Conservation (phyloP, 1,140 invertebrate genomes). For the Anagrus nilaparvatae region DNA sequence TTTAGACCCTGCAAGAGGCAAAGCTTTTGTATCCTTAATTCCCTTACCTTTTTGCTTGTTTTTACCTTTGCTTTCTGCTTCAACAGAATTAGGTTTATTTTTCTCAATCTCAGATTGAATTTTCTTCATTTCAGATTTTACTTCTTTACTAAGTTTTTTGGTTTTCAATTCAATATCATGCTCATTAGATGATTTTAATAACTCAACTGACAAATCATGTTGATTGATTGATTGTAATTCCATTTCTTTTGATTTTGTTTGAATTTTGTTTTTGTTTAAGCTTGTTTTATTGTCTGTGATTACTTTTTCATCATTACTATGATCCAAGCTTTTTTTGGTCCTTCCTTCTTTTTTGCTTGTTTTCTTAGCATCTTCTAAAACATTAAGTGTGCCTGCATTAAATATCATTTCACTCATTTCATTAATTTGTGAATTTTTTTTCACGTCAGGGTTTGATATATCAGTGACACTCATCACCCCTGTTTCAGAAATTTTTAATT, state of each 20-base stretch:
- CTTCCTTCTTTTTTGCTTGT: constrained; percentile 18
- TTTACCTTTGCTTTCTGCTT: constrained; percentile 16
- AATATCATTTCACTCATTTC: constrained; percentile 21
- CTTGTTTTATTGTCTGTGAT: constrained; percentile 12
- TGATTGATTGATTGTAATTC: constrained; percentile 11
- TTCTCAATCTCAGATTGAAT: no score
- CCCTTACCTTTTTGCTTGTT: constrained; percentile 21
- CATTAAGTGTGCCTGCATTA: constrained; percentile 9
- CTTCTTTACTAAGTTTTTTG: neutral
- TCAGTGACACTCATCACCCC: constrained; percentile 57
- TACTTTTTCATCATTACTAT: constrained; percentile 17
- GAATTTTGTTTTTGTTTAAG: constrained; percentile 10
- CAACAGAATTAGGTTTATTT: no score
- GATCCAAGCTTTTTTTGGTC: no score
- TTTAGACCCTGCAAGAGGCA: constrained; percentile 30
- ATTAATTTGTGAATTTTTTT: constrained; percentile 28
- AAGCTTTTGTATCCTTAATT: constrained; percentile 12
- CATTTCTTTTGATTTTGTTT: constrained; percentile 15
- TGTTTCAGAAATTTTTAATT: constrained; percentile 58
- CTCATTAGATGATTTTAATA: no score
- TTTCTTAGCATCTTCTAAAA: constrained; percentile 12
- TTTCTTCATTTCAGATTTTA: neutral
- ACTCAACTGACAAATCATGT: constrained; percentile 9
- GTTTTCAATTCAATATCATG: no score
- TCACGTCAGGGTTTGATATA: constrained; percentile 36